Evolutionary conservation across 1,140 invertebrate species (phyloP).

Genomic region (Zaprionus gabonicus): DNA sequence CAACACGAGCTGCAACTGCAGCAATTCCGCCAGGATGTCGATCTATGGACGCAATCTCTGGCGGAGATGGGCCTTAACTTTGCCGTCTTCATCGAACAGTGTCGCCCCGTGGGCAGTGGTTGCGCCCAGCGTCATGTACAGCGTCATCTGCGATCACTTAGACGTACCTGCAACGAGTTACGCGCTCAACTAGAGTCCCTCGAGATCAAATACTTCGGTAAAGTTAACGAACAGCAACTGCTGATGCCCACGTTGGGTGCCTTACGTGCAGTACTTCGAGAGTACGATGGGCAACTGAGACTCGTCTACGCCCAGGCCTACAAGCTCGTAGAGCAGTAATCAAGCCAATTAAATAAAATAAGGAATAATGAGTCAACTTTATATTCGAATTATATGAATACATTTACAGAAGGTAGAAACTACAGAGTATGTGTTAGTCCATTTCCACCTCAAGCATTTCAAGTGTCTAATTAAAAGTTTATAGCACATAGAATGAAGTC

Average conservation of each 20-base stretch:
- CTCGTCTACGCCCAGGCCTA: conserved; percentile 25
- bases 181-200: conserved; percentile 43
- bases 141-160: conserved; percentile 30
- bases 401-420: too few relatives aligned
- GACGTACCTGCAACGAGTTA: conserved; percentile 37
- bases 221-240: conserved; percentile 28
- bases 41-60: conserved; percentile 30
- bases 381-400: background rate
- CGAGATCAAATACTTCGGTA: conserved; percentile 31
- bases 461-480: too few relatives aligned
- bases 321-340: conserved; percentile 51
- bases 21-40: conserved; percentile 44
- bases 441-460: background rate
- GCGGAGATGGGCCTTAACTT: conserved; percentile 32
- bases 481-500: background rate
- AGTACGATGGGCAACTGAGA: conserved; percentile 44
- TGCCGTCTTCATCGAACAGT: conserved; percentile 42
- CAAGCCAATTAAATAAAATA: background rate
- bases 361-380: too few relatives aligned
- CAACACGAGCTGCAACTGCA: background rate
- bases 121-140: conserved; percentile 42
- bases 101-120: conserved; percentile 33
- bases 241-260: conserved; percentile 34
- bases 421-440: background rate
- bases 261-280: conserved; percentile 20